Evolutionary conservation across 2,797 vertebrate genomes (phyloP).

Genomic region (Tapirus indicus): DNA sequence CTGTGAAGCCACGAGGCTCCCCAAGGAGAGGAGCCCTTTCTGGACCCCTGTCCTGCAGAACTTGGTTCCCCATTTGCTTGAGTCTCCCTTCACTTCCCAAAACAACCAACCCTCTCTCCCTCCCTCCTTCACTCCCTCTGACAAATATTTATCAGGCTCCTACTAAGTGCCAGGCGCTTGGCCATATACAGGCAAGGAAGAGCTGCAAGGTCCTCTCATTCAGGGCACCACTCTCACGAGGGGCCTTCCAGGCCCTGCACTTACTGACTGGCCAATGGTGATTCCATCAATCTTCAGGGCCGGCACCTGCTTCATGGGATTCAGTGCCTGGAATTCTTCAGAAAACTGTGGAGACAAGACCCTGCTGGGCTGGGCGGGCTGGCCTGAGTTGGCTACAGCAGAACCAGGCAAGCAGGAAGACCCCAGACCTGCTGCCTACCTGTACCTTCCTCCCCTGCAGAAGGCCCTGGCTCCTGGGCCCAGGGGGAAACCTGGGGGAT

Average conservation of each 20-base stretch:
- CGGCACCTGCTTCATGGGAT: slow-evolving; percentile 98
- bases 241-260: slow-evolving; percentile 77
- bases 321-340: slow-evolving; percentile 92
- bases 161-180: background rate
- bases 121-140: background rate
- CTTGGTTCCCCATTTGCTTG: background rate
- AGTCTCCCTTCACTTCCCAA: background rate
- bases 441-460: background rate
- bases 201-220: background rate
- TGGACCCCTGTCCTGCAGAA: background rate
- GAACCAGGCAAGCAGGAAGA: background rate
- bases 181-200: background rate
- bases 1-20: background rate
- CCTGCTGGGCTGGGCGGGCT: background rate
- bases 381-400: background rate
- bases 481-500: background rate
- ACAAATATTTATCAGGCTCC: background rate
- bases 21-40: background rate
- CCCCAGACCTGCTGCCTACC: background rate
- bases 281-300: slow-evolving; percentile 95
- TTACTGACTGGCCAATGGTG: slow-evolving; percentile 95
- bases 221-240: background rate
- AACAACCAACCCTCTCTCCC: background rate
- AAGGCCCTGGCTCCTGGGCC: background rate
- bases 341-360: slow-evolving; percentile 89